Base-by-base conservation (phyloP, 2,888 invertebrate species). In the Drosophila pullipes region DNA sequence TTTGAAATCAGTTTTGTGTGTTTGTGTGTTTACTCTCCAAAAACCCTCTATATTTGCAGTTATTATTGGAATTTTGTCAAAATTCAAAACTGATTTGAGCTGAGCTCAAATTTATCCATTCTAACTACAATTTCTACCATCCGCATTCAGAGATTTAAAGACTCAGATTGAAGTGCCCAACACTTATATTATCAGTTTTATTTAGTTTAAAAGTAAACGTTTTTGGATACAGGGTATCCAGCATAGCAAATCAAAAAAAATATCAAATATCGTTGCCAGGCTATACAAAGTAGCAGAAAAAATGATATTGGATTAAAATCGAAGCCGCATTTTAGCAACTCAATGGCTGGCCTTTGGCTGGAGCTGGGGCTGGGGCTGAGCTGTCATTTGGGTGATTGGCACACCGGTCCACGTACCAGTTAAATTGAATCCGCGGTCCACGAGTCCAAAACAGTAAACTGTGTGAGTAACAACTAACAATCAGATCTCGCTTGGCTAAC, bases 371-470 rank as follows among this genome's bases (percentile, higher is more conserved):
- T 33, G 33, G 33, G 33, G 33, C 11, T 35, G 60, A 37, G 64
- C 57, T 68, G 75, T 64, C 69, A 74, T 60, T 75, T 64, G 57
- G 39, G 25, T 61, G 69, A 76, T 76, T 76, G 76, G 59, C 70
- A 75, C 76, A 75, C 55, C 59, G 54, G 60, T 60, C 50, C 74
- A 60, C 30, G 60, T 63, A 64, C 57, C 61, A 69, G 52, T 44
- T 69, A 41, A 47, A 28, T 49, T 73, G 31, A 37, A 25, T 39
- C 49, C 35, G 44, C 66, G 54, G 22, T 58, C 58, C 58, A 69
- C 31, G 30, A 54, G 60, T 47, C 61, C 64, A 62, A 66, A 47
- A 28, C 49, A 44, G 31, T 59, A 37, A 67, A 67, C 35, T 66
- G 11, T 55, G 35, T 53, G 50, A 69, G 41, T 47, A 28, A 47